Base-by-base conservation (phyloP, 2,888 invertebrate species). In the Tanaodytes sp. region DNA sequence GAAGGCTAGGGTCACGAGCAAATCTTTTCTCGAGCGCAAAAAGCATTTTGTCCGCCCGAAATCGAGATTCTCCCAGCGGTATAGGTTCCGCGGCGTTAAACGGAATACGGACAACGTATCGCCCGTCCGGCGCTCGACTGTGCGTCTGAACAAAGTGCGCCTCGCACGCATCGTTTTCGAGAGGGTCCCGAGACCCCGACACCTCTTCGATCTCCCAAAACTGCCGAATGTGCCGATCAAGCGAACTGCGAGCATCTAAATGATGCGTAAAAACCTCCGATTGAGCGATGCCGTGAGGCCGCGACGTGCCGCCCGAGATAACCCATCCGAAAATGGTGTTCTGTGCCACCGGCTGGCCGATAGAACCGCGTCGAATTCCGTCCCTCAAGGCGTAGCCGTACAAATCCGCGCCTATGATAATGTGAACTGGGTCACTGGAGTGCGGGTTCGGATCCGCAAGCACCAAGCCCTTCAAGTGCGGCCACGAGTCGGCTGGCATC, bases 321-420 rank as follows among this genome's bases (percentile, higher is more conserved):
- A 59, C n/a, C 58, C 48, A 59, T 1, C 58, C 58, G n/a, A 59
- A 59, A 0, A 49, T 31, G 11, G 61, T 61, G 8, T 61, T 36
- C 23, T 61, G 43, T 0, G 61, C 61, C 2, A 61, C 37, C 0
- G 61, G 51, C 4, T 52, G 27, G 3, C 31, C 43, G 2, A 11
- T 2, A 1, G 5, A 8, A 1, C 51, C 49, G 9, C 15, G 12
- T 0, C 37, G 33, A 1, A 61, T 11, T 8, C 52, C 62, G 12
- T 45, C 31, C 0, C 27, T 30, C 11, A 62, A 11, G 1, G 43
- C 12, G 14, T 52, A 45, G 0, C 15, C 43, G 18, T 61, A 61
- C 2, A 61, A 0, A 45, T 61, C 59, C 0, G 61, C 61, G 0
- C 61, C 61, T 0, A 52, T 30, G 6, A 62, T 43, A 14, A 62